phyloP scores from a whole-genome alignment of 2,888 invertebrate species.

The Sminthurides aquaticus region DNA sequence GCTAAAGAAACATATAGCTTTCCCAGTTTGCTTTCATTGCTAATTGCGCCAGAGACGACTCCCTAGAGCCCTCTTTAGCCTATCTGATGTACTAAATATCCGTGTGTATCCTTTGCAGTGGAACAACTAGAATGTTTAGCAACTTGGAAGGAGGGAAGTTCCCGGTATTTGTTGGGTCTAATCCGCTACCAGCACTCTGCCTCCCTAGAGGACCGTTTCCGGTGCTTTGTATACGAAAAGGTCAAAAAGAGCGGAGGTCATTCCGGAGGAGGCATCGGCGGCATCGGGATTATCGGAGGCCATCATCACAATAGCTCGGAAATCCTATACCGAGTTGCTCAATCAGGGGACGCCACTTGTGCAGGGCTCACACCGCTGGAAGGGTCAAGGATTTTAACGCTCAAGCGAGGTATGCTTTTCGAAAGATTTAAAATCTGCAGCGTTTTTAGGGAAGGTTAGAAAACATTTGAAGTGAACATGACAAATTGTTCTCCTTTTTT shows the following conservation, averaged over 20 bases:
- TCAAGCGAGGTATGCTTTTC: constrained; percentile 60
- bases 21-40: too few relatives aligned
- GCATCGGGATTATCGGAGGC: constrained; percentile 43
- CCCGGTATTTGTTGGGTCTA: constrained; percentile 80
- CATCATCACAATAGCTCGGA: constrained; percentile 16
- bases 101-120: constrained; percentile 59
- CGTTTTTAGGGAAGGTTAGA: too few relatives aligned
- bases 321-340: constrained; percentile 74
- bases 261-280: constrained; percentile 29
- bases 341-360: constrained; percentile 87
- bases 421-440: background rate
- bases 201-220: constrained; percentile 83
- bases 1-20: too few relatives aligned
- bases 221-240: constrained; percentile 90
- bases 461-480: too few relatives aligned
- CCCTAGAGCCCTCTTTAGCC: too few relatives aligned
- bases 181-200: constrained; percentile 75
- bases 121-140: constrained; percentile 86
- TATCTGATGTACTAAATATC: too few relatives aligned
- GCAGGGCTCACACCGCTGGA: constrained; percentile 84
- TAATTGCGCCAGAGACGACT: too few relatives aligned
- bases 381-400: constrained; percentile 73
- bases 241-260: constrained; percentile 34
- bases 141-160: constrained; percentile 88
- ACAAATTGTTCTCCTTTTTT: constrained; percentile 8